Evolutionary conservation across 2,797 vertebrate genomes (phyloP).

Genomic region (Artibeus jamaicensis): DNA sequence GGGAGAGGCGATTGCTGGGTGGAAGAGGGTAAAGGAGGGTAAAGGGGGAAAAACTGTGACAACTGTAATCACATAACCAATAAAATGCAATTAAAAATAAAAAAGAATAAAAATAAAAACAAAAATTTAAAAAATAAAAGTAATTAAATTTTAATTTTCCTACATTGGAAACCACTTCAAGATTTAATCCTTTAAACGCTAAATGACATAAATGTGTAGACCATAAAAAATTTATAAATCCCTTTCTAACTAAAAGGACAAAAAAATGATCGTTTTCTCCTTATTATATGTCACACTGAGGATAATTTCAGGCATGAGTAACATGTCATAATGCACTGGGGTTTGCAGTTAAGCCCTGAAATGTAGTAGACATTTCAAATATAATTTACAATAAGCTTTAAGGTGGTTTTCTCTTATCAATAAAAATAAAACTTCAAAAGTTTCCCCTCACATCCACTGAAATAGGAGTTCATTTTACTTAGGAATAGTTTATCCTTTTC

Average conservation of each 20-base stretch:
- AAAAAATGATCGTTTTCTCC: neutral
- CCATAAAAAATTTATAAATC: neutral
- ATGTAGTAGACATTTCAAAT: neutral
- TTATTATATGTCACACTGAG: neutral
- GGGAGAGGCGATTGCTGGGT: neutral
- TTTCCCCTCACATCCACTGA: neutral
- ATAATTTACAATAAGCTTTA: neutral
- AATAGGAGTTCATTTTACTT: neutral
- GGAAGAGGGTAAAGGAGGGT: neutral
- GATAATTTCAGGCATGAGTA: neutral
- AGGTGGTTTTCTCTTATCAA: neutral
- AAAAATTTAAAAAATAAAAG: neutral
- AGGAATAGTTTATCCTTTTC: neutral
- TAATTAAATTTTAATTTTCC: neutral
- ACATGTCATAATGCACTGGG: neutral
- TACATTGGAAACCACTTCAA: neutral
- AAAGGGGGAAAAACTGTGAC: neutral
- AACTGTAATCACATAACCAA: neutral
- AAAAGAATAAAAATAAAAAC: neutral
- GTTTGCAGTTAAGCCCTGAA: neutral
- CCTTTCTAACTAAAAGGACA: neutral
- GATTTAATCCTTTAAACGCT: neutral
- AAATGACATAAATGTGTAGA: neutral
- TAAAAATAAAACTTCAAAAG: neutral
- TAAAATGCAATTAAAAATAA: neutral